Evolutionary conservation across 2,888 invertebrate species (phyloP).

Genomic region (Phalera bucephala): DNA sequence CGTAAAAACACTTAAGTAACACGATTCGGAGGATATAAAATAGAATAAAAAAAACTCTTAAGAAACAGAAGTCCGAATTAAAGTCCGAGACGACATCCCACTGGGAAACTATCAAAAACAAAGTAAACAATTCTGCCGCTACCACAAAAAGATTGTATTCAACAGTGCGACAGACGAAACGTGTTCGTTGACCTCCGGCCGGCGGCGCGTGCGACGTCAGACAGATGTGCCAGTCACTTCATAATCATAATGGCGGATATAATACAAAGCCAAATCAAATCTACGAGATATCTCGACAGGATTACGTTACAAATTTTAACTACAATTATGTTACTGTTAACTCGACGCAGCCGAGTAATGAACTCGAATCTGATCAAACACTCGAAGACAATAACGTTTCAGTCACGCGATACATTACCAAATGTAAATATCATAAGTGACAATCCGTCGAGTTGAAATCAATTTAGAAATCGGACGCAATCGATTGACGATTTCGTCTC

Average conservation of each 20-base stretch:
- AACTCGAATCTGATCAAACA: conserved; percentile 57
- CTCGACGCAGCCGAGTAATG: conserved; percentile 63
- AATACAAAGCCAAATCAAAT: conserved; percentile 72
- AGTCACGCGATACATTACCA: conserved; percentile 13
- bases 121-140: conserved; percentile 47
- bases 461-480: conserved; percentile 62
- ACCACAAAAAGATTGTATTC: conserved; percentile 48
- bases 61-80: conserved; percentile 1
- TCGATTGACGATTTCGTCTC: conserved; percentile 59
- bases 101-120: conserved; percentile 25
- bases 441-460: conserved; percentile 29
- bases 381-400: conserved; percentile 17
- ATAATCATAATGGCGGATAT: conserved; percentile 70
- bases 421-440: conserved; percentile 17
- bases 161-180: conserved; percentile 46
- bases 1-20: not conserved
- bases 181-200: conserved; percentile 59
- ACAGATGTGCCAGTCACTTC: conserved; percentile 75
- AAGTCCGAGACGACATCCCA: conserved; percentile 1
- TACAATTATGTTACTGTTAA: conserved; percentile 74
- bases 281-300: conserved; percentile 70
- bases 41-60: not conserved
- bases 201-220: conserved; percentile 67
- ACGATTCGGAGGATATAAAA: not conserved
- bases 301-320: conserved; percentile 76